phyloP scores from a whole-genome alignment of 2,888 invertebrate genomes.

The Zygothrica quintamaculata region DNA sequence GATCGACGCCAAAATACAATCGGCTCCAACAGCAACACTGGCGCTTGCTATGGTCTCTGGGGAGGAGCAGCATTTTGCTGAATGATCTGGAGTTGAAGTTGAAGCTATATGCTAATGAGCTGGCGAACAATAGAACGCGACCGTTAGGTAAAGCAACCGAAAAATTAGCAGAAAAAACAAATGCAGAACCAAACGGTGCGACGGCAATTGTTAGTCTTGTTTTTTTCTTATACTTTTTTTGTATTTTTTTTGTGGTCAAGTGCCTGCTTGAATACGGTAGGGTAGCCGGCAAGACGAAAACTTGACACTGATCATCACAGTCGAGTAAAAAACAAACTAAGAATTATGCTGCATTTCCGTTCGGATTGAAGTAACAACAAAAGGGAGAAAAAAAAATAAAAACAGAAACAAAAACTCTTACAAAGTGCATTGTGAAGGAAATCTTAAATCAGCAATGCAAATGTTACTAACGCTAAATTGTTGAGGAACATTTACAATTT shows the following conservation, averaged over 20 bases:
- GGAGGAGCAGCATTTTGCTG: background rate
- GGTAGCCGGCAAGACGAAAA: constrained; percentile 69
- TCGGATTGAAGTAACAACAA: constrained; percentile 40
- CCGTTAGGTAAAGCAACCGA: constrained; percentile 71
- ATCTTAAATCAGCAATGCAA: constrained; percentile 79
- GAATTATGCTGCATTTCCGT: constrained; percentile 79
- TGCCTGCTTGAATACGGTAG: constrained; percentile 69
- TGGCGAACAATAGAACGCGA: constrained; percentile 61
- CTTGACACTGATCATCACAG: constrained; percentile 83
- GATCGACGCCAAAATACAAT: constrained; percentile 27
- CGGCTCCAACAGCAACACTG: constrained; percentile 15
- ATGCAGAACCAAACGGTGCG: constrained; percentile 38
- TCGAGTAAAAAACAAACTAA: constrained; percentile 57
- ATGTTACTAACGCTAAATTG: constrained; percentile 48
- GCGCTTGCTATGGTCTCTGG: constrained; percentile 8
- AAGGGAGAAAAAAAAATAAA: too few relatives aligned
- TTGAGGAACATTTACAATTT: constrained; percentile 27
- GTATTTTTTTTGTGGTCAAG: constrained; percentile 67
- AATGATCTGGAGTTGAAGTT: constrained; percentile 15
- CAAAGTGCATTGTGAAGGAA: constrained; percentile 55
- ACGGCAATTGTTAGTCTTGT: constrained; percentile 52
- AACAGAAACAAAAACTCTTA: too few relatives aligned
- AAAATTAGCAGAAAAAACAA: constrained; percentile 60
- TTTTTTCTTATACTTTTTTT: background rate
- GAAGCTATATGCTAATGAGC: constrained; percentile 71